Conservation (phyloP, 2,113 vertebrate genomes). For the Pterocles orientalis region DNA sequence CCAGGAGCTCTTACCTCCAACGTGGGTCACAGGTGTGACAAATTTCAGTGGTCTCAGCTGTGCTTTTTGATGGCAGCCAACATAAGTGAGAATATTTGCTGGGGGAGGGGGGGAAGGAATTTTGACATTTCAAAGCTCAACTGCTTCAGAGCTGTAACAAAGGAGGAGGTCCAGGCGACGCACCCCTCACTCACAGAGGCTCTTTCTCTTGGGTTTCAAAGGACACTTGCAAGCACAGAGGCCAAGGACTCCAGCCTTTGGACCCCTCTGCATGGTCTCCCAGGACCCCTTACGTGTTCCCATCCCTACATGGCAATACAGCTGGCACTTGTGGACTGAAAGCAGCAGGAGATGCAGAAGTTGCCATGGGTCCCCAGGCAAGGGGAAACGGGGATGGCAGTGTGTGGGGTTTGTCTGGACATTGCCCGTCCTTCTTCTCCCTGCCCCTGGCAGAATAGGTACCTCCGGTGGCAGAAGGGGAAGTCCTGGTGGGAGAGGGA, state of each 20-base stretch:
- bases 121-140: not conserved
- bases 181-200: not conserved
- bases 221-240: not conserved
- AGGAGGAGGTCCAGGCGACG: not conserved
- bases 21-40: conserved; percentile 61
- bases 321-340: not conserved
- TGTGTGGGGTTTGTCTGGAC: not conserved
- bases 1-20: conserved; percentile 55
- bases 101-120: not conserved
- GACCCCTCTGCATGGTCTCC: not conserved
- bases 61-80: not conserved
- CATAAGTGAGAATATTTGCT: not conserved
- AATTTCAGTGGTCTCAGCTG: conserved; percentile 21
- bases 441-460: not conserved
- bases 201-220: not conserved
- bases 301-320: not conserved
- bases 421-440: not conserved
- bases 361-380: not conserved
- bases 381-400: not conserved
- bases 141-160: not conserved
- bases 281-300: not conserved
- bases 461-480: not conserved
- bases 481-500: conserved; percentile 10
- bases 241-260: not conserved
- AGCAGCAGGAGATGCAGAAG: not conserved